phyloP scores from a whole-genome alignment of 2,113 vertebrate species.

The Calyptommatus sinebrachiatus region DNA sequence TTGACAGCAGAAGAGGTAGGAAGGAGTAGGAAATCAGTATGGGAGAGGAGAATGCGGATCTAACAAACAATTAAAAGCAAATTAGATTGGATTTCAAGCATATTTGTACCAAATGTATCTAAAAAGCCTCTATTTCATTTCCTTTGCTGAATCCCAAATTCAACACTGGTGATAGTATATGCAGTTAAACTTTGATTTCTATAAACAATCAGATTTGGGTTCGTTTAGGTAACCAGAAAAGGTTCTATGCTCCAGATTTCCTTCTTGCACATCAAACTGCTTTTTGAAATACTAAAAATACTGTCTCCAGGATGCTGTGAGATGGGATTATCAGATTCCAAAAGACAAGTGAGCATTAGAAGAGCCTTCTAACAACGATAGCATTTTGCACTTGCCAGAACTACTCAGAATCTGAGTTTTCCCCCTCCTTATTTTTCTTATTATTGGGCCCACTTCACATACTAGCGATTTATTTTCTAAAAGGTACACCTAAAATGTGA shows the following conservation, averaged over 20 bases:
- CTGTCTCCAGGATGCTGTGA: neutral
- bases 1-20: conserved; percentile 18
- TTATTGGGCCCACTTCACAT: neutral
- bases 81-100: conserved; percentile 5
- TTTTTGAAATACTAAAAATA: neutral
- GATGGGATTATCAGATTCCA: neutral
- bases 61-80: conserved; percentile 35
- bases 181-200: conserved; percentile 32
- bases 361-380: neutral
- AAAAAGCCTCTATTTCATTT: neutral
- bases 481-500: neutral
- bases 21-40: too few species aligned
- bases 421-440: neutral
- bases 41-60: conserved; percentile 40
- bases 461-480: neutral
- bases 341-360: neutral
- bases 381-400: neutral
- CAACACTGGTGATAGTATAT: conserved; percentile 17
- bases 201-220: neutral
- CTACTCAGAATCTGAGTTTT: neutral
- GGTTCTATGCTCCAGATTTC: neutral
- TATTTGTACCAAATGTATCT: conserved; percentile 44
- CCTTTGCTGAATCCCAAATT: conserved; percentile 19
- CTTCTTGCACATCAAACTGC: neutral
- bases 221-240: neutral